These are phyloP conservation scores for Graphium colonna DNA, from an alignment of 2,888 invertebrate genomes.

Conservation along the genomic window DNA sequence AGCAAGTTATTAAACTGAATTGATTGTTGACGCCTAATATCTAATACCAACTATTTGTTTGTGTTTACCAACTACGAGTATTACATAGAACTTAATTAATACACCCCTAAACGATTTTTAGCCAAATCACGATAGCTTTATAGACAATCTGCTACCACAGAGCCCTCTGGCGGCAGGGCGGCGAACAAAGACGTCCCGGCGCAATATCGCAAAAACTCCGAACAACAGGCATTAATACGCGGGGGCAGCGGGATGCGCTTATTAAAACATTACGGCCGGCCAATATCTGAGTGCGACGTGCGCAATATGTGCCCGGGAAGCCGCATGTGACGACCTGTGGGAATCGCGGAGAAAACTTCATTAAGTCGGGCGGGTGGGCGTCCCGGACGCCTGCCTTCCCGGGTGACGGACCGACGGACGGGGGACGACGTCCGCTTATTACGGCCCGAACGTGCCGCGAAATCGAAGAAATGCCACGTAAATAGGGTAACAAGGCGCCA, in stretches of 20 bases:
- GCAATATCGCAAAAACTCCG: slow-evolving; percentile 73
- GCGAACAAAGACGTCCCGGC: slow-evolving; percentile 40
- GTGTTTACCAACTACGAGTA: no score
- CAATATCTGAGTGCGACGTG: slow-evolving; percentile 73
- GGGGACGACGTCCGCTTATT: slow-evolving; percentile 72
- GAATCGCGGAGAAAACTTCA: slow-evolving; percentile 80
- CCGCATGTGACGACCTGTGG: slow-evolving; percentile 80
- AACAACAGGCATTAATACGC: slow-evolving; percentile 78
- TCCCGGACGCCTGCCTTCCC: slow-evolving; percentile 28
- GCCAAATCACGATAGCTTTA: no score
- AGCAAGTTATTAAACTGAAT: no score
- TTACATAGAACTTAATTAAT: no score
- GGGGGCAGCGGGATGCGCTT: slow-evolving; percentile 68
- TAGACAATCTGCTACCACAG: no score
- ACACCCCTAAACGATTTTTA: no score
- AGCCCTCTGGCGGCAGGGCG: slow-evolving; percentile 25
- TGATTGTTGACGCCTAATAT: no score
- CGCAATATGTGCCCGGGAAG: slow-evolving; percentile 68
- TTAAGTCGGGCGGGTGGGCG: slow-evolving; percentile 70
- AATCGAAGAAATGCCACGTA: slow-evolving; percentile 79
- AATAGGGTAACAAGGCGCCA: slow-evolving; percentile 27
- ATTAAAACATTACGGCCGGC: slow-evolving; percentile 75
- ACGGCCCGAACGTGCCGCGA: slow-evolving; percentile 77
- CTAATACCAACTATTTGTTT: no score
- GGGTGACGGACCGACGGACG: slow-evolving; percentile 56